Evolutionary conservation across 2,888 invertebrate species (phyloP), one percentile per base, ranked within the genome.

Genomic region (Papilio elwesi): DNA sequence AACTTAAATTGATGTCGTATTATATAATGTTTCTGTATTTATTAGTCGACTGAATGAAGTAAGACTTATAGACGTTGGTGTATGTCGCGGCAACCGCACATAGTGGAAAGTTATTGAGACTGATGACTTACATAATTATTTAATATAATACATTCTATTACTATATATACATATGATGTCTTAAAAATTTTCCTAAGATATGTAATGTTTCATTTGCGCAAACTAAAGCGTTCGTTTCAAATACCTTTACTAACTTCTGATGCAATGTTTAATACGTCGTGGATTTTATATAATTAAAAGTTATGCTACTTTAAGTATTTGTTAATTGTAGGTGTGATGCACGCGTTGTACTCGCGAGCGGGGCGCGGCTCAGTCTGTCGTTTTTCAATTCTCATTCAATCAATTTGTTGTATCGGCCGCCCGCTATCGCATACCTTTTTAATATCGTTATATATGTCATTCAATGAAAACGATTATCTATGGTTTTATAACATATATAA

Each of bases 11-110:
- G 26, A 36, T 36, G 6, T 36, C 5, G n/a, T 26, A 1, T n/a
- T 11, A 3, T 26, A 8, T n/a, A n/a, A n/a, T 11, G n/a, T 62
- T 15, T 10, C 15, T 8, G n/a, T 57, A 59, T 43, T n/a, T 43
- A 43, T 59, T n/a, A 59, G n/a, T 57, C 13, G 57, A 59, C 59
- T 59, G 59, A 62, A 62, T 43, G 59, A 62, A 10, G 59, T n/a
- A 43, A 62, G 59, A 62, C 59, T 62, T 38, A 8, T 38, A 38
- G 12, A 4, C n/a, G 38, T 43, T 43, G 59, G n/a, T n/a, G n/a
- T 43, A 15, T 15, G n/a, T 62, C 10, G 59, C 59, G 59, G 43
- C 7, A 15, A 43, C 38, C 43, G 59, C 57, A 57, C 43, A 43
- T 10, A 10, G 6, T 43, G 59, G 59, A 38, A 62, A 43, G 43